Evolutionary conservation across 2,888 invertebrate species (phyloP).

Genomic region (Drosophila kanekoi): DNA sequence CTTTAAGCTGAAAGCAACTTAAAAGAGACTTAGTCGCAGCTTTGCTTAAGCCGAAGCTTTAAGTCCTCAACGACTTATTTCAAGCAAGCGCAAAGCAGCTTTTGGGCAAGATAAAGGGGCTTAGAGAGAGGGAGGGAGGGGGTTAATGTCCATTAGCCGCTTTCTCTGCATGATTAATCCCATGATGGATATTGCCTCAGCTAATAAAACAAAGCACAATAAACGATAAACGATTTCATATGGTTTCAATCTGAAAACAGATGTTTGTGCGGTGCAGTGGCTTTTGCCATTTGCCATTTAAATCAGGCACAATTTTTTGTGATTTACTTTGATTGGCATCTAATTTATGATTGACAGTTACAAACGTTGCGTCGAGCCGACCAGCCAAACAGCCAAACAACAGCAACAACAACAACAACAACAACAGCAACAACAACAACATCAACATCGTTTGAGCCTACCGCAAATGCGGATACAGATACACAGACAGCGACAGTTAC

Average conservation of each 20-base stretch:
- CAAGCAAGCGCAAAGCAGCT: not conserved
- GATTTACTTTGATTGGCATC: slow-evolving; percentile 77
- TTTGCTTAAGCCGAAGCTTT: too few relatives aligned
- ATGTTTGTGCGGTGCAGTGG: slow-evolving; percentile 39
- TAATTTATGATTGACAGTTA: slow-evolving; percentile 81
- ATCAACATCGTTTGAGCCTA: slow-evolving; percentile 51
- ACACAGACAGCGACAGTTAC: slow-evolving; percentile 22
- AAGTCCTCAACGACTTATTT: not conserved
- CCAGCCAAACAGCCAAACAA: slow-evolving; percentile 19
- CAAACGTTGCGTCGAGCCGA: slow-evolving; percentile 61
- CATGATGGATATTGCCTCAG: slow-evolving; percentile 21
- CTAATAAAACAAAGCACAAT: slow-evolving; percentile 23
- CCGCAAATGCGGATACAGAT: slow-evolving; percentile 61
- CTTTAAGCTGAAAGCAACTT: too few relatives aligned
- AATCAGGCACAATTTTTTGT: slow-evolving; percentile 70
- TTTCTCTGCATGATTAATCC: slow-evolving; percentile 19
- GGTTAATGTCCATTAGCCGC: slow-evolving; percentile 11
- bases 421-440: not conserved
- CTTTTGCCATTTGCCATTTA: slow-evolving; percentile 51
- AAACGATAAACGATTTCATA: slow-evolving; percentile 36
- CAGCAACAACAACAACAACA: slow-evolving; percentile 1
- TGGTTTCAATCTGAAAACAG: slow-evolving; percentile 42
- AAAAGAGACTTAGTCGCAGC: not conserved
- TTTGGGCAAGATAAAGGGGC: not conserved
- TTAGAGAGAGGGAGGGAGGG: not conserved